Base-by-base conservation (phyloP, 2,888 invertebrate species). In the Phaedon cochleariae region DNA sequence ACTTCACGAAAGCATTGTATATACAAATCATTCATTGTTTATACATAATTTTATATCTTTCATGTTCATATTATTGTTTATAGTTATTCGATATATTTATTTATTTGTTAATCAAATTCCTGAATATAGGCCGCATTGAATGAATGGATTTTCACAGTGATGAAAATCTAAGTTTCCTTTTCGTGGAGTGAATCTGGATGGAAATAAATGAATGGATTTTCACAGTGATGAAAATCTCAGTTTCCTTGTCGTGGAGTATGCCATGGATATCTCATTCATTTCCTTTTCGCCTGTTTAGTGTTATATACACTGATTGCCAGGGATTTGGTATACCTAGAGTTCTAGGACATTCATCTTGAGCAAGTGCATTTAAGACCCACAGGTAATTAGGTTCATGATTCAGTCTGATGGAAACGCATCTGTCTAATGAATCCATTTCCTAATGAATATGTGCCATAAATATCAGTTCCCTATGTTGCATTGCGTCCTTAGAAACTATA, bases 371-470 rank as follows among this genome's bases (percentile, higher is more conserved):
- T 57, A 54, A 66, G 61, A 65, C 73, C 73, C 72, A 71, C 68
- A 77, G 75, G 76, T 77, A 77, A 77, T 78, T 74, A 76, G 73
- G 71, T 69, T 70, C 74, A 73, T 75, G 76, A 77, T 74, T 76
- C 76, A 76, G 75, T 69, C 68, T 64, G n/a, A n/a, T n/a, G 58
- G 74, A 73, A 45, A 57, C 73, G 71, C 74, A 74, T 74, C 74
- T 70, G 74, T 73, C 71, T 80, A 79, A 80, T 79, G 79, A 79
- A 77, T 80, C 76, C 77, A 71, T 78, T 80, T 78, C 79, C 77
- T 80, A 80, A 80, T 80, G 80, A 79, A 79, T 77, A 79, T 75
- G 77, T 78, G 80, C 76, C 79, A 80, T 80, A 80, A 79, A 80
- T 79, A 79, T 79, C 73, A 69, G 64, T 68, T 65, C 69, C 71